Evolutionary conservation across 1,140 invertebrate species (phyloP).

Genomic region (Pissodes strobi): DNA sequence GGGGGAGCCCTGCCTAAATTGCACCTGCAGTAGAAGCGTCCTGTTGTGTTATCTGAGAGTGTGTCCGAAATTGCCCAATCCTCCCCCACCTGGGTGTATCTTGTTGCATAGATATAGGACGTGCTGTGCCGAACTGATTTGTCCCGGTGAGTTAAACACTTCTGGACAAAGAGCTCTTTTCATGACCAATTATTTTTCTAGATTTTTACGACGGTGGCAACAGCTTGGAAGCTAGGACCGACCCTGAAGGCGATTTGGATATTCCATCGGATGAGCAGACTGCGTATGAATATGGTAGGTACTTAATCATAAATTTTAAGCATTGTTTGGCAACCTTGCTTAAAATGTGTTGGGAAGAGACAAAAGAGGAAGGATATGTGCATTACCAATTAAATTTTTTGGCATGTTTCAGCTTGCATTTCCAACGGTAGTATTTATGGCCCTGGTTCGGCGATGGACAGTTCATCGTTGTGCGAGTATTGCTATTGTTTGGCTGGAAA

Average conservation of each 20-base stretch:
- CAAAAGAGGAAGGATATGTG: too few relatives aligned
- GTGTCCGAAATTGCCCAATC: slow-evolving; percentile 73
- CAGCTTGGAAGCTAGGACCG: slow-evolving; percentile 41
- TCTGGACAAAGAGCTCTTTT: too few relatives aligned
- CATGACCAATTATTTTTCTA: slow-evolving; percentile 9
- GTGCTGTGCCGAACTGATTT: slow-evolving; percentile 78
- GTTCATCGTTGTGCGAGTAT: slow-evolving; percentile 78
- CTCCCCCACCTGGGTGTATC: slow-evolving; percentile 72
- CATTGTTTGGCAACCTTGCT: neutral
- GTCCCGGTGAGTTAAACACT: too few relatives aligned
- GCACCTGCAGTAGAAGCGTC: slow-evolving; percentile 71
- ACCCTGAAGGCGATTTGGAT: slow-evolving; percentile 32
- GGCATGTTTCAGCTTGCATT: slow-evolving; percentile 68
- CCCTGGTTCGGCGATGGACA: slow-evolving; percentile 82
- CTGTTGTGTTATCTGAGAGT: slow-evolving; percentile 76
- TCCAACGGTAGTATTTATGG: slow-evolving; percentile 76
- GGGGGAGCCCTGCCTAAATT: slow-evolving; percentile 76
- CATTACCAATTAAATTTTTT: slow-evolving; percentile 21
- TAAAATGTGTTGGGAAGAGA: slow-evolving; percentile 44
- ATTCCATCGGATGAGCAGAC: slow-evolving; percentile 17
- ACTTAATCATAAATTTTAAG: neutral
- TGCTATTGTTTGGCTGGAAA: slow-evolving; percentile 79
- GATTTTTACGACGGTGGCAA: slow-evolving; percentile 37
- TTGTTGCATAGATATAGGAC: slow-evolving; percentile 66
- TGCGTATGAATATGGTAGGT: slow-evolving; percentile 23